Base-by-base conservation (phyloP, 1,140 invertebrate species). In the Lepidurus packardi region DNA sequence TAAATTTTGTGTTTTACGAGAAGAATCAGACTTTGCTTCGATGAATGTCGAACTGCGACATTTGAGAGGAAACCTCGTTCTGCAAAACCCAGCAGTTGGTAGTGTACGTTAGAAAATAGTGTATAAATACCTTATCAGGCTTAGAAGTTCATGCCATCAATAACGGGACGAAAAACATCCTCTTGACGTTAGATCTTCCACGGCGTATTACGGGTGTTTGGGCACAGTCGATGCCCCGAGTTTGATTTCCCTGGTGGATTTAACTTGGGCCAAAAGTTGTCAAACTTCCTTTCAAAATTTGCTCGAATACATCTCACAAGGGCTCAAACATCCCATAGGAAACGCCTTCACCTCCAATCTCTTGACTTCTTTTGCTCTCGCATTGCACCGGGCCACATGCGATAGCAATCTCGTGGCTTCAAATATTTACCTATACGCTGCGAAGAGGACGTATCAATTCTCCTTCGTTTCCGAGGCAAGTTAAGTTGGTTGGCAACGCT, bases 201-300 rank as follows among this genome's bases (percentile, higher is more conserved):
- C 21, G 53, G 16, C 53, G 53, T 21, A 65, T 65, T 65, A 65
- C 21, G 53, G 53, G 53, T 65, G 21, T 65, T 65, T 65, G 53
- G 53, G 16, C 16, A 21, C 16, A 65, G 53, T 65, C 53, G 53
- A 65, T 65, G 53, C 53, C 53, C 16, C 1, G n/a, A 34, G 16
- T 65, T n/a, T 65, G 53, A 65, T 65, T 65, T 65, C 53, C 53
- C 53, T 65, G 6, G 53, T 16, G 53, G 53, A 65, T 65, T 65
- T 65, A 65, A 65, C 53, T 65, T 65, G 53, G 53, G 53, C 53
- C 53, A 65, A 65, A 65, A 65, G 53, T 65, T 65, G 53, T 65
- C 53, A 65, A 65, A 65, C 16, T 65, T 65, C 53, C 53, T 65
- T 65, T 65, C 53, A 65, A 21, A 34, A 65, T 21, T 65, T 21